A percentile compares a stretch with the other conserved stretches of the same genome.
phyloP scores from a whole-genome alignment of 2,888 invertebrate species.

The Spodoptera picta region DNA sequence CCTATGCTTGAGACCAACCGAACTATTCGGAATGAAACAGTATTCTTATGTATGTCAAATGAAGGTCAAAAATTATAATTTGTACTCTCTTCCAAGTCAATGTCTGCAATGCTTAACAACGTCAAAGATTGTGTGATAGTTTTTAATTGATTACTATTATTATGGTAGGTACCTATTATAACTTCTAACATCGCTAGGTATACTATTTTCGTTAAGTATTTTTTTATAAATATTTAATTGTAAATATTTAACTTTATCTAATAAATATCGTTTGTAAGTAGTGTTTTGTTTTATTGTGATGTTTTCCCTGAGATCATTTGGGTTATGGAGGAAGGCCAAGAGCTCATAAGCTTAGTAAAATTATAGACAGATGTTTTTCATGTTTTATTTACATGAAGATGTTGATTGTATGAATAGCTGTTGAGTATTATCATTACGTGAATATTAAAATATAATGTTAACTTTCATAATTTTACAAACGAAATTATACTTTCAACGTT shows the following conservation, averaged over 20 bases:
- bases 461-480: no score
- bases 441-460: no score
- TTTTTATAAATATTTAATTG: conserved; percentile 69
- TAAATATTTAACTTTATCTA: conserved; percentile 75
- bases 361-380: no score
- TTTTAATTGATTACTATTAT: conserved; percentile 56
- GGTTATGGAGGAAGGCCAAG: neutral
- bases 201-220: conserved; percentile 71
- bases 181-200: conserved; percentile 59
- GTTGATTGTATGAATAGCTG: no score
- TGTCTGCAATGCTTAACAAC: conserved; percentile 55
- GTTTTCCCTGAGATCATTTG: neutral
- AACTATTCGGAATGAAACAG: conserved; percentile 61
- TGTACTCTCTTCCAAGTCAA: conserved; percentile 52
- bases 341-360: no score
- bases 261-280: conserved; percentile 72
- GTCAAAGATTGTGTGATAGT: conserved; percentile 65
- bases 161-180: conserved; percentile 52
- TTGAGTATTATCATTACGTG: no score
- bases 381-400: no score
- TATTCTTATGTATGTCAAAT: conserved; percentile 53
- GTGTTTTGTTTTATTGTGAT: conserved; percentile 47
- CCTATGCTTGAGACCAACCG: conserved; percentile 63
- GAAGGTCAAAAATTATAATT: conserved; percentile 47
- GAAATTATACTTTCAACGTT: no score